A percentile compares a stretch with the other conserved stretches of the same genome.
phyloP scores from a whole-genome alignment of 2,797 vertebrate species.

The Anguilla pacifica region DNA sequence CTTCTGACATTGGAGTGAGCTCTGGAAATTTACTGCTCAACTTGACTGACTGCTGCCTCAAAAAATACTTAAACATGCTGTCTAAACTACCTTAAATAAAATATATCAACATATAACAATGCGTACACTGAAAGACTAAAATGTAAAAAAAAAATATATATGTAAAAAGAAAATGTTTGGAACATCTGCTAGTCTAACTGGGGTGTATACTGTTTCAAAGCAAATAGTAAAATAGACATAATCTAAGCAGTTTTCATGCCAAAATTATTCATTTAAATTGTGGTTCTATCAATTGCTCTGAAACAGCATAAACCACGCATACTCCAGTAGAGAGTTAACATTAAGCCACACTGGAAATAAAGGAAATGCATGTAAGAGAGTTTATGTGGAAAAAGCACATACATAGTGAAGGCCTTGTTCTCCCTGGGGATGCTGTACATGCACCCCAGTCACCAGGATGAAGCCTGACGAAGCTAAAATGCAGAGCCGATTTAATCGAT shows the following conservation, averaged over 20 bases:
- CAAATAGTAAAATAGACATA: too few relatives aligned
- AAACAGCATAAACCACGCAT: neutral
- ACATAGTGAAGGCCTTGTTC: neutral
- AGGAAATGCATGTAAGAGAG: neutral
- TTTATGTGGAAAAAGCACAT: neutral
- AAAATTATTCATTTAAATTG: too few relatives aligned
- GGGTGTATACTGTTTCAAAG: too few relatives aligned
- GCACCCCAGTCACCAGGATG: neutral
- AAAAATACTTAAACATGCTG: neutral
- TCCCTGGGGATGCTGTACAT: neutral
- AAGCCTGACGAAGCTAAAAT: neutral
- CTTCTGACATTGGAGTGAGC: neutral
- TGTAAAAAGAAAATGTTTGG: too few relatives aligned
- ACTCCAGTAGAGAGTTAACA: neutral
- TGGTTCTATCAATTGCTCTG: too few relatives aligned
- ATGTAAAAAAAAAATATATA: neutral
- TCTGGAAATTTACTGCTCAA: neutral
- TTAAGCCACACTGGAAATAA: neutral
- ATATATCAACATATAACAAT: neutral
- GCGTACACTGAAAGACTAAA: neutral
- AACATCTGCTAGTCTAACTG: too few relatives aligned
- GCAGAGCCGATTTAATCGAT: neutral
- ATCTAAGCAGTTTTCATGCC: too few relatives aligned
- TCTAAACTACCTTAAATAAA: neutral
- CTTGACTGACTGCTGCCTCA: neutral